phyloP scores from a whole-genome alignment of 2,797 vertebrate genomes.

The Acropternis orthonyx region DNA sequence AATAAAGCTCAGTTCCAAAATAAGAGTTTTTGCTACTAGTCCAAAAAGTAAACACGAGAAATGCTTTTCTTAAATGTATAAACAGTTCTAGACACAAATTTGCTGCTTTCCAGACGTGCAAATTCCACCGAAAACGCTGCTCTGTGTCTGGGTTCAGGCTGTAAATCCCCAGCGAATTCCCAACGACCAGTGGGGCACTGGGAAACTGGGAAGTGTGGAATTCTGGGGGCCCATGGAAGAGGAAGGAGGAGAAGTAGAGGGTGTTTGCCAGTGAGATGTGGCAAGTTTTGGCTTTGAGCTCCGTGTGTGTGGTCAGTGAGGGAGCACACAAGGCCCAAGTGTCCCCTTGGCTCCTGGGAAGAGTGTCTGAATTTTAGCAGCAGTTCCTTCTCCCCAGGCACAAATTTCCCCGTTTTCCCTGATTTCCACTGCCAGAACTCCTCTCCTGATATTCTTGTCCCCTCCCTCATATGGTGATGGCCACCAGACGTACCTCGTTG shows the following conservation, averaged over 20 bases:
- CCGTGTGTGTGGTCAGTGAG: accelerated
- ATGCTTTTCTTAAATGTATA: neutral
- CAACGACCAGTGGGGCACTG: neutral
- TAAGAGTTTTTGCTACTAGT: neutral
- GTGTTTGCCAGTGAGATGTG: neutral
- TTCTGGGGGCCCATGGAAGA: neutral
- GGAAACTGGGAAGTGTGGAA: neutral
- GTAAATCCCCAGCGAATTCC: neutral
- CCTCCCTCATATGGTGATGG: neutral
- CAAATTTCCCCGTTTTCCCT: neutral
- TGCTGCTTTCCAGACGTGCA: neutral
- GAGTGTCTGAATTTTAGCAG: neutral
- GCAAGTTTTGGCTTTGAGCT: accelerated
- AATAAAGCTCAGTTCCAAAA: neutral
- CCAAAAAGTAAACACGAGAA: neutral
- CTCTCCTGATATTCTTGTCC: neutral
- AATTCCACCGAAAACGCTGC: neutral
- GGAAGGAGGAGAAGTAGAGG: neutral
- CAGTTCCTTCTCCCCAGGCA: neutral
- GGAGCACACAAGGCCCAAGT: accelerated
- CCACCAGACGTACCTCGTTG: neutral
- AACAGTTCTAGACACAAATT: neutral
- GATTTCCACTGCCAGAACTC: neutral
- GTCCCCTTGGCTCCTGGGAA: neutral
- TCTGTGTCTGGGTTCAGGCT: neutral